phyloP scores from a whole-genome alignment of 2,113 vertebrate species.

The Mus pahari region DNA sequence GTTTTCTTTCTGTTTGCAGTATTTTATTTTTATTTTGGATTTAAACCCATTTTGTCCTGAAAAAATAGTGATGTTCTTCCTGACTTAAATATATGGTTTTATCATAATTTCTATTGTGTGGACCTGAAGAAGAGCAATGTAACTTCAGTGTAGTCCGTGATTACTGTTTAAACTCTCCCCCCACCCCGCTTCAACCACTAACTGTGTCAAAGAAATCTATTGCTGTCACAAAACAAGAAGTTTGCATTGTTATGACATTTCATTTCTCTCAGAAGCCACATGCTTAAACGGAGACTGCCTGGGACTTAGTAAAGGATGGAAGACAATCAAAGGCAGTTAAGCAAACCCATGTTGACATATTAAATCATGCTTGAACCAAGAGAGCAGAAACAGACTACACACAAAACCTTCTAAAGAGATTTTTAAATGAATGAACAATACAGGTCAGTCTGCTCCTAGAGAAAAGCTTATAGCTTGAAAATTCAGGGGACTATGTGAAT shows the following conservation, averaged over 20 bases:
- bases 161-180: constrained; percentile 16
- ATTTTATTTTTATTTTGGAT: constrained; percentile 28
- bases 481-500: not conserved
- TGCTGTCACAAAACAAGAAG: constrained; percentile 82
- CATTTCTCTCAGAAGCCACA: constrained; percentile 81
- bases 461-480: constrained; percentile 64
- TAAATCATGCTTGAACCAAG: constrained; percentile 89
- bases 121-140: not conserved
- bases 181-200: not conserved
- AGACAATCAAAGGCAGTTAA: constrained; percentile 87
- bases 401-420: constrained; percentile 77
- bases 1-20: not conserved
- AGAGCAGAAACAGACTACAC: constrained; percentile 84
- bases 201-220: constrained; percentile 76
- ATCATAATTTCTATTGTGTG: not conserved
- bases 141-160: constrained; percentile 36
- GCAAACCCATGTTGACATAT: constrained; percentile 89
- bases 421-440: constrained; percentile 87
- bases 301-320: constrained; percentile 85
- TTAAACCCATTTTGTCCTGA: constrained; percentile 63
- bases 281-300: constrained; percentile 81
- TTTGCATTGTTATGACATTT: constrained; percentile 81
- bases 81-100: constrained; percentile 50
- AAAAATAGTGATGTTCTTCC: not conserved
- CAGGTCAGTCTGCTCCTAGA: not conserved